Evolutionary conservation across 2,113 vertebrate species (phyloP).

Genomic region (Seriola quinqueradiata): DNA sequence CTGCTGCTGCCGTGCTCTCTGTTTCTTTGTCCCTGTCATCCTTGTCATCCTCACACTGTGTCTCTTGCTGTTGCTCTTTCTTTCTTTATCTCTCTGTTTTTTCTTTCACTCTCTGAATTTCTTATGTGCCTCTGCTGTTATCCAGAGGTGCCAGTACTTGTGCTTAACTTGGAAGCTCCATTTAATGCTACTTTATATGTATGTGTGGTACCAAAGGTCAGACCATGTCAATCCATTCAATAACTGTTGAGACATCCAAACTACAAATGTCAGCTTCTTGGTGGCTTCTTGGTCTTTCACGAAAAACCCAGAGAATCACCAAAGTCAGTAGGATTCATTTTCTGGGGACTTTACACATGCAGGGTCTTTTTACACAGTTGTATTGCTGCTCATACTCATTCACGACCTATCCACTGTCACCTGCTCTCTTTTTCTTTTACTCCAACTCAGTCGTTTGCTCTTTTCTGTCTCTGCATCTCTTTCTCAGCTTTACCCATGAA

Average conservation of each 20-base stretch:
- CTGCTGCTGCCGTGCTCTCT: not conserved
- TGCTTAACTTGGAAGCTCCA: not conserved
- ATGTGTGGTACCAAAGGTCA: not conserved
- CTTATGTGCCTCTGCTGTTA: not conserved
- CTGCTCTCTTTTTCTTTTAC: not conserved
- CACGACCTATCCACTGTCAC: not conserved
- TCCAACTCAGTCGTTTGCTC: not conserved
- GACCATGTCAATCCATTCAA: not conserved
- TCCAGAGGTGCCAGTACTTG: not conserved
- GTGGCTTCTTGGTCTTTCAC: not conserved
- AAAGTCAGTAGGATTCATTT: not conserved
- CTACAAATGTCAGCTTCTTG: not conserved
- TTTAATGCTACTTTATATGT: not conserved
- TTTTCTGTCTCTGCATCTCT: not conserved
- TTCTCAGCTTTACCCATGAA: slow-evolving; percentile 33
- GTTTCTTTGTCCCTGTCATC: not conserved
- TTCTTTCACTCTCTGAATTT: not conserved
- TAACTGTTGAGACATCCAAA: not conserved
- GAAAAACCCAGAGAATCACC: not conserved
- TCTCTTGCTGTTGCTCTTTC: not conserved
- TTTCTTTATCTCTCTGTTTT: not conserved
- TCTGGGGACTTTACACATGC: not conserved
- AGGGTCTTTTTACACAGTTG: not conserved
- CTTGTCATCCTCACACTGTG: not conserved
- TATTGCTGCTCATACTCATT: not conserved